Evolutionary conservation across 2,113 vertebrate genomes (phyloP).

Genomic region (Genyomyrus donnyi): DNA sequence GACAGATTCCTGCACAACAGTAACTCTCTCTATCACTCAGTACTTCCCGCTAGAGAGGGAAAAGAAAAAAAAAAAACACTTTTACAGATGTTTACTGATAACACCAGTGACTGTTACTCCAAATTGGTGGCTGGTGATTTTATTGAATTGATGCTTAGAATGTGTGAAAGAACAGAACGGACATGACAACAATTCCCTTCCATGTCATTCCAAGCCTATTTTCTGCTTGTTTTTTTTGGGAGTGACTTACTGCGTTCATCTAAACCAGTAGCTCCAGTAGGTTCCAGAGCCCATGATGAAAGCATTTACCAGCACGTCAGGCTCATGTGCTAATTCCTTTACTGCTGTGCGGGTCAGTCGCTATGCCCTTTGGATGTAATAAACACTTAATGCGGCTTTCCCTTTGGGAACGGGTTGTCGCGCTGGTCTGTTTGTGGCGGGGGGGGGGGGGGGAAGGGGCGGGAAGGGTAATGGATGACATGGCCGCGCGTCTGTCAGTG

Average conservation of each 20-base stretch:
- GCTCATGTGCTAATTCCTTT: background rate
- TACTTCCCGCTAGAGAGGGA: background rate
- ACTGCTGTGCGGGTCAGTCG: background rate
- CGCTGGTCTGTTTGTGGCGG: background rate
- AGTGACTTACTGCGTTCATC: background rate
- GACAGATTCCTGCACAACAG: background rate
- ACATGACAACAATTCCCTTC: background rate
- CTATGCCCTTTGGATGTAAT: background rate
- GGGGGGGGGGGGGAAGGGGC: background rate
- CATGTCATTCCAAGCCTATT: background rate
- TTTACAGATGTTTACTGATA: constrained; percentile 3
- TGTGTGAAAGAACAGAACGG: background rate
- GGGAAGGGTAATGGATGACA: background rate
- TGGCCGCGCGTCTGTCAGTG: background rate
- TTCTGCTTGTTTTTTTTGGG: background rate
- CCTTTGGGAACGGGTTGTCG: background rate
- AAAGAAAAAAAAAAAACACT: background rate
- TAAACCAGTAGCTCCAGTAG: background rate
- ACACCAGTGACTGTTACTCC: background rate
- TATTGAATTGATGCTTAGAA: background rate
- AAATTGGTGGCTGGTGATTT: background rate
- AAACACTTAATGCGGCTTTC: background rate
- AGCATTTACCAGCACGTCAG: background rate
- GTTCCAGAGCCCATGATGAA: background rate
- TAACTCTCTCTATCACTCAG: background rate